Evolutionary conservation across 2,113 vertebrate genomes (phyloP).

Genomic region (Antidorcas marsupialis): DNA sequence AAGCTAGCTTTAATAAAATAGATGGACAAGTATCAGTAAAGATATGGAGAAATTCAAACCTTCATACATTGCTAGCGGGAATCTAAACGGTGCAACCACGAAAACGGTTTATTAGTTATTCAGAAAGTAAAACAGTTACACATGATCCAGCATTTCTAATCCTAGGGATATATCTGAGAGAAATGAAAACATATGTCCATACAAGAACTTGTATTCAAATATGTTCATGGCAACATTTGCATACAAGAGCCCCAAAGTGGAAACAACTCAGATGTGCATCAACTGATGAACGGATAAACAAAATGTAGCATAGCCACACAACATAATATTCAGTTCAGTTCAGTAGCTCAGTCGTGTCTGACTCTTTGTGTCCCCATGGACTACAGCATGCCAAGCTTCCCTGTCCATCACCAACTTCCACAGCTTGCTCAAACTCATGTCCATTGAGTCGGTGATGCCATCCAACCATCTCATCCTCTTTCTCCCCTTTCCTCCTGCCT

Average conservation of each 20-base stretch:
- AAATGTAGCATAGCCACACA: background rate
- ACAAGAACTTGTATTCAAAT: background rate
- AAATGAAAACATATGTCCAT: background rate
- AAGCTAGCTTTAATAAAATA: background rate
- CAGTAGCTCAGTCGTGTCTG: background rate
- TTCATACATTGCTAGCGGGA: background rate
- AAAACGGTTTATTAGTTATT: background rate
- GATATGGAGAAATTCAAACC: background rate
- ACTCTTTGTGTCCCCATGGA: background rate
- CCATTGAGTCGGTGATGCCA: background rate
- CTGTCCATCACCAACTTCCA: background rate
- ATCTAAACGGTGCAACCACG: background rate
- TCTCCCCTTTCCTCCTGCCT: background rate
- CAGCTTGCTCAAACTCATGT: background rate
- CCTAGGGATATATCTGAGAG: background rate
- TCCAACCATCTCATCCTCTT: background rate
- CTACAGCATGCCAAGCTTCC: background rate
- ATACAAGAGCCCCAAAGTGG: background rate
- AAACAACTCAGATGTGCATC: background rate
- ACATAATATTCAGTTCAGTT: background rate
- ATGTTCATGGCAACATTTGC: background rate
- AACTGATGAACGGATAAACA: background rate
- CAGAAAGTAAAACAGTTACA: conserved; percentile 4
- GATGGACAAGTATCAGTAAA: background rate
- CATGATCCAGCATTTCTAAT: background rate